Evolutionary conservation across 2,888 invertebrate genomes (phyloP), one percentile per base, ranked within the genome.

Genomic region (Melipona bicolor): DNA sequence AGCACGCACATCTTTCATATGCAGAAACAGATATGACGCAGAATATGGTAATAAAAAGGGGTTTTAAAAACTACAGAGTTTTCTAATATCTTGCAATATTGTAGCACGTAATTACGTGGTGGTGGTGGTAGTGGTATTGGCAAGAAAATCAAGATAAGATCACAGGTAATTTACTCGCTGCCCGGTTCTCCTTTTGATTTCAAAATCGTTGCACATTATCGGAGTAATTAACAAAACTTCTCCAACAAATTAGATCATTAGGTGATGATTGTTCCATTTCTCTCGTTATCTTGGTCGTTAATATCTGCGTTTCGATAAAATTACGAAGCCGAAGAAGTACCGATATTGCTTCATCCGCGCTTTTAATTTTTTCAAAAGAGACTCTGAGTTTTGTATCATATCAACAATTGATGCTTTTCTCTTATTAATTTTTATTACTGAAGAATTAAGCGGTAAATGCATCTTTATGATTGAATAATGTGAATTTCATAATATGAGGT

Each of bases 391-490:
- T n/a, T 56, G n/a, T 2, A 13, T 13, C 4, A 4, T 4, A n/a
- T 13, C 5, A 13, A n/a, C 15, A 56, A 56, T 15, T 5, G n/a
- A 15, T 5, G 15, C n/a, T 56, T n/a, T n/a, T 13, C n/a, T 13
- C 4, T 5, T 5, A 2, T 4, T 3, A 21, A 54, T 21, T n/a
- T 13, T 15, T 15, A n/a, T n/a, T n/a, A 0, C n/a, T n/a, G 5
- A 15, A 15, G n/a, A n/a, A n/a, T n/a, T n/a, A 11, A n/a, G n/a
- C 5, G 13, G 56, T 0, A 13, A 54, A 2, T 19, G 21, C 0
- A 43, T 43, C 36, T 43, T 9, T 9, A 9, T 43, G 4, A 43
- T 9, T 43, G 36, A 9, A 43, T 43, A 43, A 43, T 43, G 6
- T 9, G 1, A 43, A 43, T 43, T 43, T 43, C 36, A 43, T 43